Base-by-base conservation (phyloP, 92 coral and sea anemone species). In the Porites lobata region DNA sequence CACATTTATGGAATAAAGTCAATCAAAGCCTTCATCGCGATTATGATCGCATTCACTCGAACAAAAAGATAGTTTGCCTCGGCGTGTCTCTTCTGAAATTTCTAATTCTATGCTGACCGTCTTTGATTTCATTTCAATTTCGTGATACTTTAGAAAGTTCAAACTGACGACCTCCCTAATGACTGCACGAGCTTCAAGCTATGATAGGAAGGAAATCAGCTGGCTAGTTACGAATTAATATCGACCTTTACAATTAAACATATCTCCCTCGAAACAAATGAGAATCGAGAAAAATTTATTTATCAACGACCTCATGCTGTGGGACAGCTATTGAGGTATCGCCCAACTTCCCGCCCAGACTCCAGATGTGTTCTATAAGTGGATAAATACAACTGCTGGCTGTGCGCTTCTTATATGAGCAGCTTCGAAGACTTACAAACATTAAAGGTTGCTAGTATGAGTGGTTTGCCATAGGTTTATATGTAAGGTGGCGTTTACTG, bases 141-240 rank as follows among this genome's bases (percentile, higher is more conserved):
- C 22, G 47, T 67, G 47, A 52, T 22, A 53, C 50, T 66, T 18
- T 2, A 1, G 38, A 7, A 14, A 65, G 21, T 50, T 64, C 54
- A 12, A 47, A 67, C 32, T 29, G 32, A 14, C 13, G 62, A 22
- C 12, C 85, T 22, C 75, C 9, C 50, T 18, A 64, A 69, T n/a
- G 14, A 7, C 5, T 62, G 6, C 29, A 53, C 26, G 13, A 29
- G 29, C 69, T 78, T 61, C 86, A 82, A 82, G 86, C 78, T 54
- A 52, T 43, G 78, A n/a, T 29, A 57, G 86, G 56, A 70, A 82
- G 58, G 77, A 57, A 20, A 70, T 10, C 78, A 82, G 86, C 50
- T 22, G 24, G 24, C 24, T 70, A 78, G 86, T 14, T 2, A 26
- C 17, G 11, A 8, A 56, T 20, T 56, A 18, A 61, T 29, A 57